Evolutionary conservation across 2,797 vertebrate genomes (phyloP).

Genomic region (Eptatretus atami): DNA sequence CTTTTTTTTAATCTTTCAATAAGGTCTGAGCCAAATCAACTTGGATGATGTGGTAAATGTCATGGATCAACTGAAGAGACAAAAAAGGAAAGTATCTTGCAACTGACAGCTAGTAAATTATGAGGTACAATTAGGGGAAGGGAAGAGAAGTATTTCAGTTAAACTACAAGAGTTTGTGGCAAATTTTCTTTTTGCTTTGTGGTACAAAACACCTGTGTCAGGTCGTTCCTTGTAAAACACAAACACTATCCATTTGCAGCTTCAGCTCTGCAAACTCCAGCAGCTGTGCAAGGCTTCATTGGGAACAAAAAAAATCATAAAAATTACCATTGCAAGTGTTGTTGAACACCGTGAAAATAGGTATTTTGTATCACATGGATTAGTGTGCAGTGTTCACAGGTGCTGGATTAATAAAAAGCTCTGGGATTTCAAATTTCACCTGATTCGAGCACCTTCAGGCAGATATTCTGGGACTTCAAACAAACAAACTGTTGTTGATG

Average conservation of each 20-base stretch:
- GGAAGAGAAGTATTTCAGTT: too few species aligned
- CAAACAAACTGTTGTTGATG: slow-evolving; percentile 44
- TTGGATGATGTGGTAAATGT: too few species aligned
- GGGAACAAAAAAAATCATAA: background rate
- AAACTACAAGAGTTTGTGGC: background rate
- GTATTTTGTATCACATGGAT: background rate
- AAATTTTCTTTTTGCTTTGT: background rate
- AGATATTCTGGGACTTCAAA: slow-evolving; percentile 34
- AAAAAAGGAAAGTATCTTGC: too few species aligned
- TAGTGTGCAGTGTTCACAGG: background rate
- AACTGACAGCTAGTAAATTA: background rate
- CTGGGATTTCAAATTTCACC: background rate
- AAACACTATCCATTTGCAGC: slow-evolving; percentile 54
- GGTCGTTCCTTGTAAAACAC: slow-evolving; percentile 83
- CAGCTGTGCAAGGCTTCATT: slow-evolving; percentile 45
- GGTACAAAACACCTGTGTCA: slow-evolving; percentile 33
- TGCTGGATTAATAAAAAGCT: background rate
- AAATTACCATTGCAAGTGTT: too few species aligned
- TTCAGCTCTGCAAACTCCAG: slow-evolving; percentile 82
- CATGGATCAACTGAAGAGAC: background rate
- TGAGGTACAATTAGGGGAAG: background rate
- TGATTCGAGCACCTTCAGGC: background rate
- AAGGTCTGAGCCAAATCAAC: too few species aligned
- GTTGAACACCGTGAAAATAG: background rate
- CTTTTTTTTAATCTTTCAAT: too few species aligned